Base-by-base conservation (phyloP, 2,888 invertebrate species). In the Plemyria rubiginata region DNA sequence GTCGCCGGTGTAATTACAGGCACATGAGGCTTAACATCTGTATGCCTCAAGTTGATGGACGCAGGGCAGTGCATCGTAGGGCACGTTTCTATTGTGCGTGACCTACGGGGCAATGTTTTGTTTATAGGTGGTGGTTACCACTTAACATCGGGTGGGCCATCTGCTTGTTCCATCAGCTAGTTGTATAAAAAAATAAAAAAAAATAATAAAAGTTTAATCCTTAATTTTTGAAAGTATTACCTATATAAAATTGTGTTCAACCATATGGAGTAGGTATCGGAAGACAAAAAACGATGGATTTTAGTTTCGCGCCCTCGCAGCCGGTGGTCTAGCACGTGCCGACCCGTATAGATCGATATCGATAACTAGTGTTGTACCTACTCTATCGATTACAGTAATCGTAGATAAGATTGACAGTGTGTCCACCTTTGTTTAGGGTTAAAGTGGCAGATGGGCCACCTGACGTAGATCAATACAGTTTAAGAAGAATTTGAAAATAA, bases 261-360 rank as follows among this genome's bases (percentile, higher is more conserved):
- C 66, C 66, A 63, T 57, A 54, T 55, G 54, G 40, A 29, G 28
- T 22, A 22, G 22, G 22, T 53, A 54, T 62, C 59, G 62, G 59
- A 62, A 60, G 60, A 50, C 51, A 60, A 66, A 63, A 43, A 63
- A 66, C 52, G 40, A 45, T 52, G 11, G 52, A 55, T 54, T 52
- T 46, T 36, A 49, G 56, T 41, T 40, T 16, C 52, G 46, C 53
- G 49, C 53, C 48, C 53, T 48, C 64, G 52, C 45, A 16, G 45
- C 59, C 51, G 64, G 64, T 64, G 64, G 64, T 64, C 64, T 60
- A 60, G 80, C 91, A 90, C 91, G 91, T 91, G 91, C 81, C 82
- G 45, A 72, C 91, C 90, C 91, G 84, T 90, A 90, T 90, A 75
- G 86, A 87, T 89, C 79, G 76, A 80, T 82, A 84, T 86, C 85